These are phyloP conservation scores for Leptobrachium leishanense DNA, from an alignment of 2,113 vertebrate species.

Conservation along the genomic window DNA sequence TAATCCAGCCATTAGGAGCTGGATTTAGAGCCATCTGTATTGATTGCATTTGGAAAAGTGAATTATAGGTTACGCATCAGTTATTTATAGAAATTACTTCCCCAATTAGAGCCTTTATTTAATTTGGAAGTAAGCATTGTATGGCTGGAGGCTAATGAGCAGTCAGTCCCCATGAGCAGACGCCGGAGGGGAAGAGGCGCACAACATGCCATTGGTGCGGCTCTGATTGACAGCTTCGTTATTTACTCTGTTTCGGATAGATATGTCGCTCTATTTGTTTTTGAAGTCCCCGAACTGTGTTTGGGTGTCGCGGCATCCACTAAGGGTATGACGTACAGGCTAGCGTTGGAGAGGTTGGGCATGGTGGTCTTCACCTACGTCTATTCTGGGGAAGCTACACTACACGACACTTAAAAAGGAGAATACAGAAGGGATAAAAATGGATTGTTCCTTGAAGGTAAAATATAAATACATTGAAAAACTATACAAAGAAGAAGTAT, in stretches of 20 bases:
- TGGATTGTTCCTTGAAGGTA: no score
- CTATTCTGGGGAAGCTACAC: no score
- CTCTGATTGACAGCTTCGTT: conserved; percentile 8
- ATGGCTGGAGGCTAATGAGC: neutral
- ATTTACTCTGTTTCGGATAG: neutral
- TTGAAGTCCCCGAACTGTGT: neutral
- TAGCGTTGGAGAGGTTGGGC: neutral
- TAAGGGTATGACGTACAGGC: neutral
- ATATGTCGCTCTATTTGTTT: neutral
- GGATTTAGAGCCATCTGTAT: no score
- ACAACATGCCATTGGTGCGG: neutral
- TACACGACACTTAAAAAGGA: no score
- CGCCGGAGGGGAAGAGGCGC: neutral
- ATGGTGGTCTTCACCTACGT: no score
- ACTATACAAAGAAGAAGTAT: no score
- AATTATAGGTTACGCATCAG: neutral
- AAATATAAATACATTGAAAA: no score
- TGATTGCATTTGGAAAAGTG: neutral
- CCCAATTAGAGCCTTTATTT: neutral
- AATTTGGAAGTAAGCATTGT: neutral
- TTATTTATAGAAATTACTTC: neutral
- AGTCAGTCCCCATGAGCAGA: neutral
- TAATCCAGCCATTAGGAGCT: no score
- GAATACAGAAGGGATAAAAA: no score
- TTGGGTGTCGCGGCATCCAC: neutral